These are phyloP conservation scores for Stegophylla sp. DNA, from an alignment of 2,888 invertebrate species.

Conservation along the genomic window DNA sequence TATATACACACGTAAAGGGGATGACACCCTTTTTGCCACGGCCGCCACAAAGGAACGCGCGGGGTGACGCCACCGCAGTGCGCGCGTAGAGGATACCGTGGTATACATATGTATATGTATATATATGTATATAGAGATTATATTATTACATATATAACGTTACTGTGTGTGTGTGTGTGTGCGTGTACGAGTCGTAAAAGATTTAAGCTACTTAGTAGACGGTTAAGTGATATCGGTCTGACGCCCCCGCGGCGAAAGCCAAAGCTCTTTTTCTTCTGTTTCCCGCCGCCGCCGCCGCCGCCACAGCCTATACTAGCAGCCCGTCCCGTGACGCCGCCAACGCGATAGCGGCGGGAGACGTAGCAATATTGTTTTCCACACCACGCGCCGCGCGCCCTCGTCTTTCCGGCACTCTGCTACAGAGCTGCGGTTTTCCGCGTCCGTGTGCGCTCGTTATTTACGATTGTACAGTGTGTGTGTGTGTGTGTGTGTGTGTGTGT, in stretches of 20 bases:
- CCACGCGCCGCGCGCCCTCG: conserved; percentile 3
- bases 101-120: conserved; percentile 6
- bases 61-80: not conserved
- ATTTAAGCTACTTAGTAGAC: conserved; percentile 58
- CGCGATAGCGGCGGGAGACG: not conserved
- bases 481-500: too few species aligned
- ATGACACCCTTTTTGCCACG: conserved; percentile 54
- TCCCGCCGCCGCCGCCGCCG: conserved; percentile 8
- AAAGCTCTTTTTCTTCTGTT: conserved; percentile 35
- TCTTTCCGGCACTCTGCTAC: conserved; percentile 49
- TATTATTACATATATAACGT: not conserved
- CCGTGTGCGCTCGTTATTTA: not conserved
- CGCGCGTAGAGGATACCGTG: not conserved
- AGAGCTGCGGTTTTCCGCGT: not conserved
- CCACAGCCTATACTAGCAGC: too few species aligned
- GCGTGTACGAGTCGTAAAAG: conserved; percentile 32
- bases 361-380: conserved; percentile 47
- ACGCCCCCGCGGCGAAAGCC: conserved; percentile 53
- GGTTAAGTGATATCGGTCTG: conserved; percentile 59
- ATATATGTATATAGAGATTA: not conserved
- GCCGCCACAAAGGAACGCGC: not conserved
- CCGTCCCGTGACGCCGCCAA: not conserved
- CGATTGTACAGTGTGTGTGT: not conserved
- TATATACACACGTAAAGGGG: not conserved
- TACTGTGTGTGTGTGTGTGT: not conserved